Percentiles rank a stretch among this genome's conserved stretches.
phyloP scores from a whole-genome alignment of 2,113 vertebrate genomes.

The Oreotrochilus melanogaster region DNA sequence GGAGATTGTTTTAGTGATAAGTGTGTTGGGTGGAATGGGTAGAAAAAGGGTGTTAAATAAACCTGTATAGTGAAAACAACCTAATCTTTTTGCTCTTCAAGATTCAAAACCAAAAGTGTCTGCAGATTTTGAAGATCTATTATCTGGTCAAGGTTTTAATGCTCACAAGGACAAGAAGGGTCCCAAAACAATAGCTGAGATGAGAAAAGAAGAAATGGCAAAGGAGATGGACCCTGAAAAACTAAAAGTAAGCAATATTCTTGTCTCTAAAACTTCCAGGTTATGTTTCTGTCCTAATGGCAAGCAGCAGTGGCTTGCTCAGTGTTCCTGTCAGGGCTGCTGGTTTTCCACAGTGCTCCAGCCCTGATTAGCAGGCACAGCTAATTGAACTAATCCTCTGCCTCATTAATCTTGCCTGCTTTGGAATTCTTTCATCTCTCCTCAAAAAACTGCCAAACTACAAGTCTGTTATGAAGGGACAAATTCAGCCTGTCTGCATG shows the following conservation, averaged over 20 bases:
- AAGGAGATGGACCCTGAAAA: slow-evolving; percentile 99
- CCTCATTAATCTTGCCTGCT: not conserved
- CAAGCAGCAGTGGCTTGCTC: not conserved
- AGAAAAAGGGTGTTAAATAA: not conserved
- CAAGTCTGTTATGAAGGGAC: not conserved
- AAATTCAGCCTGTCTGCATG: not conserved
- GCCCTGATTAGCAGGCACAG: not conserved
- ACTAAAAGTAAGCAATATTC: slow-evolving; percentile 85
- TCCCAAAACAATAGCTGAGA: slow-evolving; percentile 96
- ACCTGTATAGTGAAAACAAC: not conserved
- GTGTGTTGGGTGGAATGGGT: not conserved
- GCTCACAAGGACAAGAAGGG: slow-evolving; percentile 94
- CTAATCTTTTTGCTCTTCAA: slow-evolving; percentile 32
- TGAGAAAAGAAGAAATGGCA: slow-evolving; percentile 99
- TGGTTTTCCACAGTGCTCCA: not conserved
- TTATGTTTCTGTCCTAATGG: not conserved
- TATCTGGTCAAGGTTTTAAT: slow-evolving; percentile 95
- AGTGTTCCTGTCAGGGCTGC: not conserved
- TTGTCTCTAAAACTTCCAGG: not conserved
- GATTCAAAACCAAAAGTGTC: slow-evolving; percentile 88
- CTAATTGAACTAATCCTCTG: not conserved
- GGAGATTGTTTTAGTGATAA: not conserved
- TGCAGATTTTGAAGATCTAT: slow-evolving; percentile 92
- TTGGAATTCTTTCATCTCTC: not conserved
- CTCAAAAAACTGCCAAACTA: not conserved